Evolutionary conservation across 2,888 invertebrate species (phyloP), one percentile per base, ranked within the genome.

Genomic region (Caenorhabditis sp.): DNA sequence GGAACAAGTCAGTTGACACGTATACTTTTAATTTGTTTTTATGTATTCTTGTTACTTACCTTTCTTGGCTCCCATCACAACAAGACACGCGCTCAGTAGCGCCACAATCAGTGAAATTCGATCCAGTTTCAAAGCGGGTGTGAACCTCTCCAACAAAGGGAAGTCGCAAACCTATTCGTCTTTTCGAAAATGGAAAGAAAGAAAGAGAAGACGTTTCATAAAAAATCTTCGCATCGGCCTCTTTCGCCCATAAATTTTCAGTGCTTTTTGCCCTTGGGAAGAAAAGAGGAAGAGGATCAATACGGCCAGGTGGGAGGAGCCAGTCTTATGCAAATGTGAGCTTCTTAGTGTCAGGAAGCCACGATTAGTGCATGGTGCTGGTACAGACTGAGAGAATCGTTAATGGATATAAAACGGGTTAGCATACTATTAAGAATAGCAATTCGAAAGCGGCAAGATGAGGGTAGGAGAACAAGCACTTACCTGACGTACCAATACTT

Each of bases 141-240:
- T 20, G 24, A 35, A 8, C 50, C 47, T 15, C 32, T 13, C 58
- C n/a, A n/a, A 40, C 51, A 18, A 37, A 15, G 53, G 58, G 50
- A 44, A 32, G 56, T 56, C 56, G 35, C 56, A 32, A 56, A 35
- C 72, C 72, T 50, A 64, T 72, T 72, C 56, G n/a, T 32, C 28
- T 28, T 55, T 2, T 55, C 20, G 20, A 20, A 11, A 35, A 5
- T 5, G 18, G 20, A 58, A 35, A 20, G 11, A 35, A 35, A 11
- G 58, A 58, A 72, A 72, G 53, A 60, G 61, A 64, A 61, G 76
- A 67, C 67, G 61, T 76, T 76, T 76, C 67, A 76, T 61, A 32
- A 76, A 76, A n/a, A 76, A 55, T 58, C 64, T 65, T 53, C 60
- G 15, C 44, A 47, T 74, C 67, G 18, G 26, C 22, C 40, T 28